Base-by-base conservation (phyloP, 1,140 invertebrate species). In the Sycophaga agraensis region DNA sequence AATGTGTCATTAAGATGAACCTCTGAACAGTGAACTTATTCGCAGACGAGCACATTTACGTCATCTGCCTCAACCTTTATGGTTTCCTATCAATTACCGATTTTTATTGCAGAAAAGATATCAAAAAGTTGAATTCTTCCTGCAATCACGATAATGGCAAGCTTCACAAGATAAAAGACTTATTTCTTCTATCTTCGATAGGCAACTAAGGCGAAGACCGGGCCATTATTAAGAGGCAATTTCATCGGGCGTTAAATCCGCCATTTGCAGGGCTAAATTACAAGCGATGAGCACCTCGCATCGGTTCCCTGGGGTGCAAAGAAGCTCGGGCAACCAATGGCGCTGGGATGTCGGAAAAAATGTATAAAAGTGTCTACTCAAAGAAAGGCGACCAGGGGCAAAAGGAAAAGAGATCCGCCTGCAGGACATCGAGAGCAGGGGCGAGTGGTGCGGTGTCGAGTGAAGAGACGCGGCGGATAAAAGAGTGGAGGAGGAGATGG, bases 181-280 rank as follows among this genome's bases (percentile, higher is more conserved):
- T 39, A 40, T 26, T 40, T 24, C 35, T 19, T 37, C 19, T 2
- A 39, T 11, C 35, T 12, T 26, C 37, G 14, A n/a, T 40, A 6
- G 21, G 7, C 12, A 16, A 16, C 11, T 8, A 40, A 26, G 42
- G 11, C 11, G 19, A 2, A 21, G 21, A 11, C 19, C 24, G 37
- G 22, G 37, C 31, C 22, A 54, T 54, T 40, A 54, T 26, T 21
- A 39, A 40, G 37, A 40, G 50, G 35, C 14, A 54, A 40, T 54
- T 54, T 40, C 50, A 54, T 54, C 50, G 22, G 21, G 49, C 49
- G 31, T 51, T 39, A 35, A 51, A 51, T 51, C 17, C 34, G 11
- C 6, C 49, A 37, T 51, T 51, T 51, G 31, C 49, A 51, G 9
- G 12, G 34, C 34, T 39, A 51, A 51, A 51, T 51, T 51, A 51